A percentile compares a stretch with the other conserved stretches of the same genome.
Evolutionary conservation across 2,113 vertebrate genomes (phyloP).

Genomic region (Picathartes gymnocephalus): DNA sequence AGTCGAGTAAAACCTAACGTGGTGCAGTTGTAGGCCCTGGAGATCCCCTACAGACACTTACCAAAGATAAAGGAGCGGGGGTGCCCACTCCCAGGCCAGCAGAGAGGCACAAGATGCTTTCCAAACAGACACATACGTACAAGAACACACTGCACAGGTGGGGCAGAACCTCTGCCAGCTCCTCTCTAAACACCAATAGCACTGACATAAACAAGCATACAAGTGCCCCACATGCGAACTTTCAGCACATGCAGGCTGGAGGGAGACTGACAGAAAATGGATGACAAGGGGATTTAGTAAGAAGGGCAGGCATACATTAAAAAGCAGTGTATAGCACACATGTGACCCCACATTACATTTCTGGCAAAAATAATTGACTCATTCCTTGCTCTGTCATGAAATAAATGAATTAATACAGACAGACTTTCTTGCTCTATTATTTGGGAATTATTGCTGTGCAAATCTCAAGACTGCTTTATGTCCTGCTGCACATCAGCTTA

Average conservation of each 20-base stretch:
- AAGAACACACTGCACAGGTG: accelerated
- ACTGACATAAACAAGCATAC: not conserved
- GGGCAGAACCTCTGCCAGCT: not conserved
- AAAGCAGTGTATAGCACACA: not conserved
- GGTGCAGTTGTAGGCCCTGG: not conserved
- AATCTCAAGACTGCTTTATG: not conserved
- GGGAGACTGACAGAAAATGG: not conserved
- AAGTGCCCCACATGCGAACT: accelerated
- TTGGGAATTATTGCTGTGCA: not conserved
- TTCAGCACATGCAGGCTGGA: not conserved
- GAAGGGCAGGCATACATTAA: accelerated
- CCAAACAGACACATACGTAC: accelerated
- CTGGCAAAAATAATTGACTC: not conserved
- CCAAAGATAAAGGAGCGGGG: not conserved
- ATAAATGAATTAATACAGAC: not conserved
- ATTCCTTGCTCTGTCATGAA: not conserved
- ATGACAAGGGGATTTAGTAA: not conserved
- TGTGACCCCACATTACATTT: not conserved
- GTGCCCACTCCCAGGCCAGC: not conserved
- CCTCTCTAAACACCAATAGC: not conserved
- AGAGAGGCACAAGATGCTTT: accelerated
- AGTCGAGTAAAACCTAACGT: accelerated
- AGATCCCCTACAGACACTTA: not conserved
- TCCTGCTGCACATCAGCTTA: not conserved
- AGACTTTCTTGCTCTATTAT: not conserved